Conservation (phyloP, 2,797 vertebrate species). For the Molossus molossus region DNA sequence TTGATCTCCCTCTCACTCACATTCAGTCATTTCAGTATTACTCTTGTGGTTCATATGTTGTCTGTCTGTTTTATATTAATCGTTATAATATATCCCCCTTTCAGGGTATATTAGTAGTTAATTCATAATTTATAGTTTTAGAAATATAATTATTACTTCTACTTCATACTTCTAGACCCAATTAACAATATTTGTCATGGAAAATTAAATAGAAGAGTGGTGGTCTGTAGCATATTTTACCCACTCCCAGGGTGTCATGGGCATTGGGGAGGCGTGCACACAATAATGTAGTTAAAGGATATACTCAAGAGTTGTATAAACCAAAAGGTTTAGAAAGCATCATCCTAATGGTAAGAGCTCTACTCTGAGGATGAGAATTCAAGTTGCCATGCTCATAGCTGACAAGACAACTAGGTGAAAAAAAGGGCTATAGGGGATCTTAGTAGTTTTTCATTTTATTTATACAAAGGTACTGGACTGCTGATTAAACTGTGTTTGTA, state of each 20-base stretch:
- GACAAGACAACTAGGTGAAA: not conserved
- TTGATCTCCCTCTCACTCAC: not conserved
- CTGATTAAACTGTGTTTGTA: not conserved
- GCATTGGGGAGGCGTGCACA: fast-evolving
- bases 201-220: not conserved
- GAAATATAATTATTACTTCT: not conserved
- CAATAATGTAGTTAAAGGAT: not conserved
- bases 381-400: not conserved
- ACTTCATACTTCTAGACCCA: not conserved
- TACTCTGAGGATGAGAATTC: not conserved
- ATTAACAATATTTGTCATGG: not conserved
- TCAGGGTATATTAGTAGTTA: not conserved
- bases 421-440: not conserved
- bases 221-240: not conserved
- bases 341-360: not conserved
- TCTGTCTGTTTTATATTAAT: not conserved
- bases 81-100: not conserved
- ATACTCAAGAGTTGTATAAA: not conserved
- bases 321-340: not conserved
- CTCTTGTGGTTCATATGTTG: not conserved
- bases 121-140: not conserved
- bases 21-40: not conserved
- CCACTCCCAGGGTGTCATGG: not conserved
- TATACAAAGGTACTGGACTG: not conserved
- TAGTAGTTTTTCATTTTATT: not conserved